Base-by-base conservation (phyloP, 2,113 vertebrate genomes). In the Rhagologus leucostigma region DNA sequence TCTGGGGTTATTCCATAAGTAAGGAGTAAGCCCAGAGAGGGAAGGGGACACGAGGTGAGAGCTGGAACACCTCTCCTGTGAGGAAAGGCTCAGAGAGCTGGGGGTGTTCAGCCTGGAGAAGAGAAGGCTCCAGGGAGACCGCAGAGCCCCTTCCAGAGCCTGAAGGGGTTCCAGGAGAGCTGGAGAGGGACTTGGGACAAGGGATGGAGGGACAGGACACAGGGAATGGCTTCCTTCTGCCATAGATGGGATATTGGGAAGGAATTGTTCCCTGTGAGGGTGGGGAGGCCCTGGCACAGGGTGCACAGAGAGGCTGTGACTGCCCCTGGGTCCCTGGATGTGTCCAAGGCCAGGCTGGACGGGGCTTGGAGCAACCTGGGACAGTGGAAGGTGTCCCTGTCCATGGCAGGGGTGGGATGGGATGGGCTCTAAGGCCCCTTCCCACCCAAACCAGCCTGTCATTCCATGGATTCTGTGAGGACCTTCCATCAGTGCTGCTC, bases 301-400 rank as follows among this genome's bases (percentile, higher is more conserved):
- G 1, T 56, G 26, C 35, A 35, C 62, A 59, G 62, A 76, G 60
- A 1, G 71, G 35, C 50, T 73, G 57, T 71, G 85, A 21, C 57
- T 88, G 49, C 9, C 50, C 67, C 67, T 56, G 70, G 19, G 56
- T 63, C 41, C 32, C 42, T 64, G 65, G 49, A 0, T 64, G 6
- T 64, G 50, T 0, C 67, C 76, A 32, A 42, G 67, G 50, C 65
- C 57, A 32, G 84, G 56, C 0, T 79, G n/a, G 39, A 10, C 0
- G 0, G 39, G 39, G 13, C 16, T n/a, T 6, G 55, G 84, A 78
- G 19, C 23, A 53, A 0, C n/a, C 41, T 35, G 50, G 35, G 50
- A 2, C 0, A 6, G 33, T 32, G 42, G 50, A 0, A 56, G 8
- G 4, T 16, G 26, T 49, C 67, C 32, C 42, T 80, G 57, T 4